phyloP scores from a whole-genome alignment of 2,797 vertebrate genomes.

The Choloepus didactylus region DNA sequence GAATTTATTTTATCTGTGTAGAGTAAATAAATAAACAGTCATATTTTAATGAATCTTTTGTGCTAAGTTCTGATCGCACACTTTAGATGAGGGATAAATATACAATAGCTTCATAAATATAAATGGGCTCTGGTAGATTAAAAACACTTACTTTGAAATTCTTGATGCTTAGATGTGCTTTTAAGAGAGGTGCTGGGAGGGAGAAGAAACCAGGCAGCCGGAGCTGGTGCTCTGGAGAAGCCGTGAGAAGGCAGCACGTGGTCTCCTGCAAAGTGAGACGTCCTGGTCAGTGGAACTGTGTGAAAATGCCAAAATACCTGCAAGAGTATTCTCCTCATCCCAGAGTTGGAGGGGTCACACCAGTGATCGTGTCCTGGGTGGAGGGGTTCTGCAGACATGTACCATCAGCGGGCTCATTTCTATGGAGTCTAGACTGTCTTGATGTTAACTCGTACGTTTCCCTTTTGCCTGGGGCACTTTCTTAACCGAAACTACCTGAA shows the following conservation, averaged over 20 bases:
- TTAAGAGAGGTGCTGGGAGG: not conserved
- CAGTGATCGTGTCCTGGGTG: not conserved
- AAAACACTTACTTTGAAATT: slow-evolving; percentile 57
- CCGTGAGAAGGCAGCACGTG: not conserved
- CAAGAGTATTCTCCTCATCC: not conserved
- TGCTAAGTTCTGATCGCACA: not conserved
- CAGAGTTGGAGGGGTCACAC: too few relatives aligned
- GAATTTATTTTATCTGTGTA: not conserved
- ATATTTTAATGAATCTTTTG: not conserved
- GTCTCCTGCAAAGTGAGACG: fast-evolving
- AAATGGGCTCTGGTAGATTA: not conserved
- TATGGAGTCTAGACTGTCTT: not conserved
- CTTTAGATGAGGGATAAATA: not conserved
- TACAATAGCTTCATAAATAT: not conserved
- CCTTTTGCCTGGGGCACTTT: not conserved
- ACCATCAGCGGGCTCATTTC: not conserved
- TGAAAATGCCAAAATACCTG: not conserved
- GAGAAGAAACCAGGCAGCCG: not conserved
- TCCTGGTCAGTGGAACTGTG: not conserved
- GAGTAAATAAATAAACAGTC: not conserved
- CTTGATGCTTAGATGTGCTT: slow-evolving; percentile 44
- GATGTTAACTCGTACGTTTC: not conserved
- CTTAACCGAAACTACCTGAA: not conserved
- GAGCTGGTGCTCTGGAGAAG: not conserved
- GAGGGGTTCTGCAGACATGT: not conserved